Conservation (phyloP, 2,797 vertebrate genomes). For the Scolopax bukidnonensis region DNA sequence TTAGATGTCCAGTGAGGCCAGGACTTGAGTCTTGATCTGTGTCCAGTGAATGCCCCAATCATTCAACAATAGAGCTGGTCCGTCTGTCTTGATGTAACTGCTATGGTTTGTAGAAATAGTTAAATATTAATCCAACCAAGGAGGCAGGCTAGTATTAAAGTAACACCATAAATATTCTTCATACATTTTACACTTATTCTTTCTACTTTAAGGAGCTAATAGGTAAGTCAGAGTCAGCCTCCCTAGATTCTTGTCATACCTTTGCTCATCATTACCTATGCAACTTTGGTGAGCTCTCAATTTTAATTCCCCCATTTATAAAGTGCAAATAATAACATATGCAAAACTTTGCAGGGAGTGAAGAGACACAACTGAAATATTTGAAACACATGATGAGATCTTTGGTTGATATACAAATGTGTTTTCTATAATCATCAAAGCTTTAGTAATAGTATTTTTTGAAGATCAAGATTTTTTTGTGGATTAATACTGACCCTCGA, state of each 20-base stretch:
- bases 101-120: neutral
- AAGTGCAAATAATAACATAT: neutral
- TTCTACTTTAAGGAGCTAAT: neutral
- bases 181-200: neutral
- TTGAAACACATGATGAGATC: neutral
- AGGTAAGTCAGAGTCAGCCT: neutral
- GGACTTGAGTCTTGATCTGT: neutral
- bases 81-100: neutral
- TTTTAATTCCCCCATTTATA: neutral
- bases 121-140: neutral
- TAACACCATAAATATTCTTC: neutral
- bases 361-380: neutral
- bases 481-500: neutral
- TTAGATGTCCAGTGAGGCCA: neutral
- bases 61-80: neutral
- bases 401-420: neutral
- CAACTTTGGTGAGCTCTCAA: neutral
- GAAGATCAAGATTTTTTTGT: neutral
- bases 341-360: neutral
- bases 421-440: neutral
- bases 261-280: neutral
- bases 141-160: neutral
- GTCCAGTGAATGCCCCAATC: neutral
- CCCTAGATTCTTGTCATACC: neutral
- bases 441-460: neutral